Conservation (phyloP, 2,113 vertebrate species). For the Lethenteron reissneri region DNA sequence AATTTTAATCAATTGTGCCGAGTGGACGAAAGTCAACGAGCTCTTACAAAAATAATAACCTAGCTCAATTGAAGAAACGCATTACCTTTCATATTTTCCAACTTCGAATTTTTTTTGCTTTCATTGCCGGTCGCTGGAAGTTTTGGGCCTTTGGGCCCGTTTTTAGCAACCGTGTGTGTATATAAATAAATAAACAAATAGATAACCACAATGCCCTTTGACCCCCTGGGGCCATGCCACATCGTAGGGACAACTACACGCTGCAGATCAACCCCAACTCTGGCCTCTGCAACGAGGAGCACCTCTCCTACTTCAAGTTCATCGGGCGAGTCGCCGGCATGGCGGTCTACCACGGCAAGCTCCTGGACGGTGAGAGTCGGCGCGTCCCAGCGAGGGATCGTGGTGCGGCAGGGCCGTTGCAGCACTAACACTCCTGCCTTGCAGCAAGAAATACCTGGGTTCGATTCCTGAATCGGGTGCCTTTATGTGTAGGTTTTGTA, state of each 20-base stretch:
- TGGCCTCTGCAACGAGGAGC: slow-evolving; percentile 89
- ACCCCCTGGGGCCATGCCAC: neutral
- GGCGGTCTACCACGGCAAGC: slow-evolving; percentile 89
- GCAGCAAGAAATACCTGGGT: too few relatives aligned
- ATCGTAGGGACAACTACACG: slow-evolving; percentile 79
- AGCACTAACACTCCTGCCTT: too few relatives aligned
- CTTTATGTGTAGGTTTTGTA: too few relatives aligned
- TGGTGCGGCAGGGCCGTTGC: too few relatives aligned
- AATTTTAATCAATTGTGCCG: too few relatives aligned
- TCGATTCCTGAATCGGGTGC: too few relatives aligned
- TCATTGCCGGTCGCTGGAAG: neutral
- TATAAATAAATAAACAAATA: too few relatives aligned
- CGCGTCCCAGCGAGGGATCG: too few relatives aligned
- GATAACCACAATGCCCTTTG: neutral
- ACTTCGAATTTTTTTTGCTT: neutral
- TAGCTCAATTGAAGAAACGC: neutral
- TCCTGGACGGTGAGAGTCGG: slow-evolving; percentile 55
- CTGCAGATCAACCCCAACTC: slow-evolving; percentile 97
- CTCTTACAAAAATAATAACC: neutral
- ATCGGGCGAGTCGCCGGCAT: slow-evolving; percentile 93
- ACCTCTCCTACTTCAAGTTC: slow-evolving; percentile 91
- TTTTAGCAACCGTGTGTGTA: too few relatives aligned
- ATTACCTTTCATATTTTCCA: neutral
- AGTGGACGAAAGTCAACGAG: too few relatives aligned
- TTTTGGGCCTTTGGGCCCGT: neutral